Conservation (phyloP, 2,113 vertebrate genomes). For the Cynoglossus semilaevis region DNA sequence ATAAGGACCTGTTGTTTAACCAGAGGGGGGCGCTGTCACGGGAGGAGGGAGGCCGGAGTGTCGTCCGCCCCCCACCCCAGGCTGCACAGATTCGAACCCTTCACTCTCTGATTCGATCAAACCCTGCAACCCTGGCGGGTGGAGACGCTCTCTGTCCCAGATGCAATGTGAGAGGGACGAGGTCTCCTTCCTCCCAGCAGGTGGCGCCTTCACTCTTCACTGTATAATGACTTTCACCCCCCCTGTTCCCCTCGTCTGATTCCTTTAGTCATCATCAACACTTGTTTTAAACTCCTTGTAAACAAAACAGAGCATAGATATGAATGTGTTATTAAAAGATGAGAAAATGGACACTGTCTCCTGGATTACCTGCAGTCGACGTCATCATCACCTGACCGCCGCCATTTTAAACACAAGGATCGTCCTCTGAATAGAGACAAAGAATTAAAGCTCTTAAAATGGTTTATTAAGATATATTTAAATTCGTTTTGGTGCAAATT, state of each 20-base stretch:
- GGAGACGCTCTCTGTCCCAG: too few species aligned
- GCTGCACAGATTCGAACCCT: background rate
- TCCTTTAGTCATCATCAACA: constrained; percentile 78
- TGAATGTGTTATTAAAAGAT: constrained; percentile 84
- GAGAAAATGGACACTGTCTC: constrained; percentile 66
- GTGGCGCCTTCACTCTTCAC: constrained; percentile 58
- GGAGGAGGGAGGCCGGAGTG: constrained; percentile 18
- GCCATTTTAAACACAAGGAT: too few species aligned
- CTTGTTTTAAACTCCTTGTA: constrained; percentile 82
- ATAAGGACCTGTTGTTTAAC: constrained; percentile 72
- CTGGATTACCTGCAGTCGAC: background rate
- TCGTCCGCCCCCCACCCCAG: background rate
- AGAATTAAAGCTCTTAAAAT: too few species aligned
- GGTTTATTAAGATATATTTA: too few species aligned
- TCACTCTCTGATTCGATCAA: too few species aligned
- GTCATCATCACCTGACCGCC: background rate
- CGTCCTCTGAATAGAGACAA: too few species aligned
- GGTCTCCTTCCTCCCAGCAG: constrained; percentile 45
- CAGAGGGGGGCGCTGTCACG: constrained; percentile 52
- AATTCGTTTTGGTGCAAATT: too few species aligned
- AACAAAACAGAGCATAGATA: constrained; percentile 83
- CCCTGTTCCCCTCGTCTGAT: constrained; percentile 70
- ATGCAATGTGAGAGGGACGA: background rate
- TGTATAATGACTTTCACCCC: constrained; percentile 75
- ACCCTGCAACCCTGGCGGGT: background rate